Percentiles rank a stretch among this genome's conserved stretches.
These are phyloP conservation scores for Herminia tarsipennalis DNA, from an alignment of 2,888 invertebrate genomes.

Conservation along the genomic window DNA sequence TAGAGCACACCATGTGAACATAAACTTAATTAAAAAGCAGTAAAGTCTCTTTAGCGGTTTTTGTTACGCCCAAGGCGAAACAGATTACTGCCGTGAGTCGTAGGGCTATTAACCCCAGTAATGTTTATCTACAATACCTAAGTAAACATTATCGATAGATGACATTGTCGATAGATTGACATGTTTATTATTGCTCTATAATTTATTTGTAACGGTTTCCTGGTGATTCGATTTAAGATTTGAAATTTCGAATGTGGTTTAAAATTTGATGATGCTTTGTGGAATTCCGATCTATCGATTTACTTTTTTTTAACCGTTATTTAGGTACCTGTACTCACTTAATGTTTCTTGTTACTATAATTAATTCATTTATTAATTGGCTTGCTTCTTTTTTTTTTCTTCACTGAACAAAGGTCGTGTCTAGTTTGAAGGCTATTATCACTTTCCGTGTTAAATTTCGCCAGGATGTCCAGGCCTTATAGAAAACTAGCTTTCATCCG, in stretches of 20 bases:
- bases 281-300: neutral
- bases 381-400: too few species aligned
- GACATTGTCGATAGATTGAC: conserved; percentile 56
- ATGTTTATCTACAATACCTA: conserved; percentile 60
- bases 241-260: conserved; percentile 1
- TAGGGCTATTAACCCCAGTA: conserved; percentile 59
- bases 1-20: conserved; percentile 39
- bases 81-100: conserved; percentile 57
- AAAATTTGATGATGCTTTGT: conserved; percentile 1
- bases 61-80: conserved; percentile 60
- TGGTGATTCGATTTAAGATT: conserved; percentile 7
- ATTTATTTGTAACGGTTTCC: conserved; percentile 40
- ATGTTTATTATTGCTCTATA: conserved; percentile 34
- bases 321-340: too few species aligned
- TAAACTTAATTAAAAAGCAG: conserved; percentile 64
- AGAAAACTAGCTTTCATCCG: too few species aligned
- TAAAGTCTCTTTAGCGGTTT: conserved; percentile 53
- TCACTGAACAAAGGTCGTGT: too few species aligned
- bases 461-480: too few species aligned
- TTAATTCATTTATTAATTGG: too few species aligned
- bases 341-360: too few species aligned
- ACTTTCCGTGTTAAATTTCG: too few species aligned
- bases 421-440: too few species aligned
- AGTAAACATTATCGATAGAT: conserved; percentile 67
- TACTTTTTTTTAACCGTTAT: neutral